Percentiles rank a stretch among this genome's conserved stretches.
These are phyloP conservation scores for Gymnoscopelus microlampas DNA, from an alignment of 2,797 vertebrate species.

Conservation along the genomic window DNA sequence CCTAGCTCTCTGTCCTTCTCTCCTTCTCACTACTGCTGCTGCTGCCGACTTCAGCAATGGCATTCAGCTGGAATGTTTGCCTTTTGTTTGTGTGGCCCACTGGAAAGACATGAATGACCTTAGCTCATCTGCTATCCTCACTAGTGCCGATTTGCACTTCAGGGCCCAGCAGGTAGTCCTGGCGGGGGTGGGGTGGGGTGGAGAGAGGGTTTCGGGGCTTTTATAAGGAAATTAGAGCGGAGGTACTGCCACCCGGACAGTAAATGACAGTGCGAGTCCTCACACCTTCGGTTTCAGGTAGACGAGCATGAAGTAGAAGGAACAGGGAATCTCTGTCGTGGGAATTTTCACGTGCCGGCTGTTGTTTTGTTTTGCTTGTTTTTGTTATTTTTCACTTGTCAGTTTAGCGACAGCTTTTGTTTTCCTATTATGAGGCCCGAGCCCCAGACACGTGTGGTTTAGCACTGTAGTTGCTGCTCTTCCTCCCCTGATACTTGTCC, in stretches of 20 bases:
- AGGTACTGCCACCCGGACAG: conserved; percentile 79
- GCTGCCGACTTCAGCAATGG: conserved; percentile 83
- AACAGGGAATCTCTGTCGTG: conserved; percentile 33
- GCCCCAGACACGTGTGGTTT: conserved; percentile 42
- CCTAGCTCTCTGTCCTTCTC: conserved; percentile 71
- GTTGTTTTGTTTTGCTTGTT: conserved; percentile 45
- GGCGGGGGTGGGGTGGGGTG: conserved; percentile 23
- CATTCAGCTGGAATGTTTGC: conserved; percentile 91
- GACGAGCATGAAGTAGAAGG: conserved; percentile 25
- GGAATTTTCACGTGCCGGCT: conserved; percentile 68
- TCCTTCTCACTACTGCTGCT: conserved; percentile 77
- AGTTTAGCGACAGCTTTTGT: conserved; percentile 34
- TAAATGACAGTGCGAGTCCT: conserved; percentile 77
- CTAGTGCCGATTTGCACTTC: conserved; percentile 90
- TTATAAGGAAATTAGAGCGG: conserved; percentile 88
- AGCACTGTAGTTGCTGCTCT: conserved; percentile 46
- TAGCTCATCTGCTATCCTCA: conserved; percentile 88
- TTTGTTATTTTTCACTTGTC: conserved; percentile 26
- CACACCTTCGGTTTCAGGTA: conserved; percentile 62
- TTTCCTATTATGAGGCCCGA: conserved; percentile 44
- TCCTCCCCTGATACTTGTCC: conserved; percentile 55
- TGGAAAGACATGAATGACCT: conserved; percentile 83
- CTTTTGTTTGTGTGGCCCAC: conserved; percentile 85
- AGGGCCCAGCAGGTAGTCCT: conserved; percentile 90
- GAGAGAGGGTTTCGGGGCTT: conserved; percentile 67